Conservation (phyloP, 37 sponge, comb jelly and placozoan species). For the Amphimedon queenslandica region DNA sequence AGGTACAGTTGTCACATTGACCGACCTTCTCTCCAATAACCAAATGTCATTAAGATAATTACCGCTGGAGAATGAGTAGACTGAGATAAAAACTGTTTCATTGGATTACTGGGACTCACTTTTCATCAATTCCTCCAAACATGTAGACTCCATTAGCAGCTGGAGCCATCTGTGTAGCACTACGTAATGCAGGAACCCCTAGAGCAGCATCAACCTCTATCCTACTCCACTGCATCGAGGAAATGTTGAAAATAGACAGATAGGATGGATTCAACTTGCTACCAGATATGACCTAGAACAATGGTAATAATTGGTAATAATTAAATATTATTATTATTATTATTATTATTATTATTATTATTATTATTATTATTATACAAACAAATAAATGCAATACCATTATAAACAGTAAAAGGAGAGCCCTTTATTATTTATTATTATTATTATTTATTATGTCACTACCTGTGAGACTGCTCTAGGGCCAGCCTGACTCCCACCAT, state of each 20-base stretch:
- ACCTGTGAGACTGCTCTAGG: neutral
- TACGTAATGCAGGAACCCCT: neutral
- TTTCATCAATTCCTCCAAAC: slow-evolving; percentile 45
- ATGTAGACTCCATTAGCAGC: slow-evolving; percentile 19
- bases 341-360: no score
- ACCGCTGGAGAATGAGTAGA: neutral
- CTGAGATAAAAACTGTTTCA: neutral
- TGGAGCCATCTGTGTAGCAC: neutral
- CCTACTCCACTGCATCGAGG: neutral
- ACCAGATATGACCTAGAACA: no score
- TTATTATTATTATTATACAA: no score
- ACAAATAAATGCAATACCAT: no score
- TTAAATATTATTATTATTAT: no score
- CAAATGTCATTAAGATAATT: slow-evolving; percentile 30
- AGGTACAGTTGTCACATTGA: neutral
- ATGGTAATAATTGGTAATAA: no score
- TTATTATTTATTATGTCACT: neutral
- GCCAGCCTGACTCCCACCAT: neutral
- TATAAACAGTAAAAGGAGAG: no score
- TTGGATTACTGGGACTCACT: slow-evolving; percentile 19
- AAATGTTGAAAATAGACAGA: neutral
- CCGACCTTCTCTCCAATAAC: slow-evolving; percentile 25
- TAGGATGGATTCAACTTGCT: no score
- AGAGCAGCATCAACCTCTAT: neutral
- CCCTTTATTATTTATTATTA: no score